Base-by-base conservation (phyloP, 2,888 invertebrate genomes). In the Candidula unifasciata region DNA sequence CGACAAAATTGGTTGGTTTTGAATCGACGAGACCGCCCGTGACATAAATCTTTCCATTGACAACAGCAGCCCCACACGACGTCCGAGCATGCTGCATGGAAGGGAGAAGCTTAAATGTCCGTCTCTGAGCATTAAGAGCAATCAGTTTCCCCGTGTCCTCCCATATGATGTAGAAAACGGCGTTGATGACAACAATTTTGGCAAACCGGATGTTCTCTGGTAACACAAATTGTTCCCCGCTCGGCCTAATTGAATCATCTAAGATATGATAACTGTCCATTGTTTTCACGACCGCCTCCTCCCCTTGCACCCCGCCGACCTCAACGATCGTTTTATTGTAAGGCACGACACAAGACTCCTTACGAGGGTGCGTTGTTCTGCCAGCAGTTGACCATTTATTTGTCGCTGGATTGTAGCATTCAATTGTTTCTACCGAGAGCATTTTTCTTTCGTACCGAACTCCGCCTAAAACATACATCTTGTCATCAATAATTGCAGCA, bases 91-190 rank as follows among this genome's bases (percentile, higher is more conserved):
- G 90, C 71, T 89, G 87, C 88, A 92, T 86, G 82, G 91, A 90
- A 3, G 92, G 89, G 33, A 93, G 88, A 69, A 89, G 87, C 60
- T 91, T 90, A 89, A 93, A 93, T 84, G 91, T 93, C 77, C 93
- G 87, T 85, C 91, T 93, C 78, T 90, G 88, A 21, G 93, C 93
- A 85, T 93, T 91, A 27, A 93, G 88, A 6, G 92, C 90, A 83
- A 93, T 92, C 85, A 93, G 87, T 86, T 92, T 92, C 85, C 90
- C 90, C 2, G 90, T 86, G 85, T 93, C 92, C 84, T 93, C 92
- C 93, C 93, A 93, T n/a, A 93, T 89, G 83, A 93, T 93, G 88
- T 93, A 93, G 87, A 93, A 92, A 35, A 92, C 90, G 13, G 89
- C 90, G 85, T 92, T 90, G 27, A 93, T 88, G n/a, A 92, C 91